Base-by-base conservation (phyloP, 2,113 vertebrate genomes). In the Microtus ochrogaster region DNA sequence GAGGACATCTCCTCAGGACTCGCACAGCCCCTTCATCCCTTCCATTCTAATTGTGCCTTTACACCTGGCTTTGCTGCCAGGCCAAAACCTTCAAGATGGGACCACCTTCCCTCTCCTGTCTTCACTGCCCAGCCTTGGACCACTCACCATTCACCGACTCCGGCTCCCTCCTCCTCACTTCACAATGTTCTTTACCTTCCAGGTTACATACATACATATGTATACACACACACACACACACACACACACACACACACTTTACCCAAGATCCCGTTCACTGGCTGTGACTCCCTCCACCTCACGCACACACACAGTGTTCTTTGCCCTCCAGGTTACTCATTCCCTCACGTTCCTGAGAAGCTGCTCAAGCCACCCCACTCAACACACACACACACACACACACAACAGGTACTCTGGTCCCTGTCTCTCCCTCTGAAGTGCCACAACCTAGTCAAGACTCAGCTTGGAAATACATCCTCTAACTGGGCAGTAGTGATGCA, bases 281-380 rank as follows among this genome's bases (percentile, higher is more conserved):
- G 30, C 0, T 0, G 17, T 13, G 58, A 39, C 30, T 19, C 3
- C 58, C 49, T 85, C 26, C 2, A 9, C n/a, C 58, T 22, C 89
- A 11, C 3, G 4, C 84, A 44, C 55, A 88, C 24, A 41, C 24
- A 9, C 55, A 10, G 0, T 9, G 47, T 24, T 39, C 41, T 26
- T 2, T 4, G 13, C 30, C 61, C 55, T 24, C 39, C 72, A n/a
- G 63, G 7, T 33, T 30, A 39, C 70, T 66, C 7, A 9, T 63
- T 33, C 33, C 19, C 24, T 0, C 16, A 7, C 0, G 0, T 22
- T 16, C 61, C 63, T 6, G 9, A 1, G 33, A 3, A 70, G 82
- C 82, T 26, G 17, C 24, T 76, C 47, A 41, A 2, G 7, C 16
- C 1, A 5, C 86, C 9, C 41, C 82, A 14, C 52, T 52, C 52